Evolutionary conservation across 1,140 invertebrate genomes (phyloP), one percentile per base, ranked within the genome.

Genomic region (Cheumatopsyche charites): DNA sequence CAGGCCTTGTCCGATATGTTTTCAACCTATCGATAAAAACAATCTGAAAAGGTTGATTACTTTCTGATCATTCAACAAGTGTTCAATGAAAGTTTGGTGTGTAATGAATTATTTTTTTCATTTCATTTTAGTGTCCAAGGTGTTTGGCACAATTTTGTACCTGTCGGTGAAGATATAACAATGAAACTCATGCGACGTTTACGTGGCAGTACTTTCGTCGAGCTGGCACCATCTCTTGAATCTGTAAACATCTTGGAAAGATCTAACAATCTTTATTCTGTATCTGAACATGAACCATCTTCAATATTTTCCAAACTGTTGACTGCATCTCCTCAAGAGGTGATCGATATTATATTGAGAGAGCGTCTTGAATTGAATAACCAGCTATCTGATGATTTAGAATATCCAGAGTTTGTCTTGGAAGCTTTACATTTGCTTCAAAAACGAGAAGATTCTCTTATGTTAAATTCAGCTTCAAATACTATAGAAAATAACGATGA

Each of bases 1-100:
- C 87, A 88, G 88, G 82, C 90, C 75, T 87, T 97, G 95, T 82
- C 95, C 95, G 0, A 95, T 97, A 72, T 97, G 95, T 81, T 90
- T 90, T 78, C 91, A 93, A 78, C 85, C 88, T 0, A 83, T 97
- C 63, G 84, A 91, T 73, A 91, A 90, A 79, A 82, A 87, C 36
- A 91, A 96, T 79, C 86, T 97, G 55, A 95, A 93, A 82, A 94
- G 92, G 90, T 92, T 84, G 71, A 21, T 42, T 17, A 15, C n/a
- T 23, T 21, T 23, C 15, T 55, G 19, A n/a, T 21, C n/a, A 55
- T 7, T 9, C 19, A 15, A n/a, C n/a, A n/a, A n/a, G n/a, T n/a
- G n/a, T n/a, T n/a, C n/a, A n/a, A n/a, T n/a, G n/a, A n/a, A n/a
- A n/a, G n/a, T n/a, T n/a, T n/a, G n/a, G n/a, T n/a, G n/a, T n/a